Evolutionary conservation across 2,113 vertebrate genomes (phyloP), one percentile per base, ranked within the genome.

Genomic region (Pseudonaja textilis): DNA sequence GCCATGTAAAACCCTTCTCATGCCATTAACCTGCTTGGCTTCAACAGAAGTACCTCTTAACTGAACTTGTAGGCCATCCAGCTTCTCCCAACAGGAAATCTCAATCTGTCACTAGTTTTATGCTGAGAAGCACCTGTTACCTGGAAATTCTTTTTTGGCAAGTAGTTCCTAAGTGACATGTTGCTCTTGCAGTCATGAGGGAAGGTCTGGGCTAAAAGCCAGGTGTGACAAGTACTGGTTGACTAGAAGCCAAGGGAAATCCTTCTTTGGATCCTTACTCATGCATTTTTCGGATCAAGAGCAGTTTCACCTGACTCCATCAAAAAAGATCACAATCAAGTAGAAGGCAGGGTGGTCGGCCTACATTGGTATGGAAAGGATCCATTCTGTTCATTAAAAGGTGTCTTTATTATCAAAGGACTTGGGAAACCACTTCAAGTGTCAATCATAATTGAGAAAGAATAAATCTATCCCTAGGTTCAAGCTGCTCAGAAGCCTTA

Each of bases 91-190:
- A 0, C 93, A 92, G 87, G 18, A 89, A 56, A 91, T 64, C 22
- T 94, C 89, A 90, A 64, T 52, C 89, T n/a, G 59, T 45, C 52
- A 57, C 89, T 90, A 96, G 96, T 97, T 97, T 97, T 97, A 97
- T 95, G 96, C 92, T 96, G 94, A 91, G 95, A 96, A 95, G 94
- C 94, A 64, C 85, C 55, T 90, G 87, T 54, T 26, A 23, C 89
- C 0, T 14, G 81, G 26, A 61, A 56, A 59, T 29, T 74, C 55
- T 90, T 90, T 85, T 90, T 85, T 89, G 74, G 88, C 50, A 52
- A 61, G n/a, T 34, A 20, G 69, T 50, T 92, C n/a, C 57, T 50
- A 93, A 54, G 81, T 81, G 89, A 93, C 89, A 90, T 64, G 34
- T 34, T 93, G 89, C 89, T 52, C 81, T 90, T 47, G 89, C 47